phyloP scores from a whole-genome alignment of 2,797 vertebrate species.

The Platyrinchus mystaceus region DNA sequence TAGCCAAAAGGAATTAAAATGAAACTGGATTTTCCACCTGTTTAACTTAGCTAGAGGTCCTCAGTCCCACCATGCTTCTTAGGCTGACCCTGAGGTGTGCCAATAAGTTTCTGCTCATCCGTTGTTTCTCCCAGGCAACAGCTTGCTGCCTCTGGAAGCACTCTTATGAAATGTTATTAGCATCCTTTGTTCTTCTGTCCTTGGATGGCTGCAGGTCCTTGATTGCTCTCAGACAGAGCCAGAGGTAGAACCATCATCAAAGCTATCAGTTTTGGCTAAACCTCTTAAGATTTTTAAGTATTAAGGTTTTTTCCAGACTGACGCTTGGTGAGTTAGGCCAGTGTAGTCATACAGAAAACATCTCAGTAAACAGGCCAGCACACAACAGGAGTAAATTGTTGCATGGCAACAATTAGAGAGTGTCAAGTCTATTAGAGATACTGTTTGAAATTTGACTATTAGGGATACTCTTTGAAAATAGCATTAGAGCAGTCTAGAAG shows the following conservation, averaged over 20 bases:
- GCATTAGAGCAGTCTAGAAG: not conserved
- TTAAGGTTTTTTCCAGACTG: not conserved
- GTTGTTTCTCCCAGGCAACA: not conserved
- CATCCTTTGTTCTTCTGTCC: slow-evolving; percentile 21
- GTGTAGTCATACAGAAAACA: slow-evolving; percentile 42
- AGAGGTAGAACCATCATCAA: slow-evolving; percentile 49
- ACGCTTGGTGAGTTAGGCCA: not conserved
- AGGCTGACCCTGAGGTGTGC: not conserved
- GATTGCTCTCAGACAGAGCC: slow-evolving; percentile 12
- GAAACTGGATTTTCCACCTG: not conserved
- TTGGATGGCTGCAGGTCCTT: not conserved
- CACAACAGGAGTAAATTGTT: not conserved
- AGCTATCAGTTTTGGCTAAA: slow-evolving; percentile 52
- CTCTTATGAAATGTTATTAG: not conserved
- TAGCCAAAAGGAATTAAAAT: not conserved
- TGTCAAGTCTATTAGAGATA: not conserved
- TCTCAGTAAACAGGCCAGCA: slow-evolving; percentile 32
- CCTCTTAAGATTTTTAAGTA: slow-evolving; percentile 15
- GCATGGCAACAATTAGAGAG: not conserved
- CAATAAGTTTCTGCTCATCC: not conserved
- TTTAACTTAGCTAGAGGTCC: not conserved
- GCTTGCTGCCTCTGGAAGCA: not conserved
- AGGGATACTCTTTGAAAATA: not conserved
- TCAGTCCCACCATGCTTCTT: accelerated
- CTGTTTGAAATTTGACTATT: not conserved